Evolutionary conservation across 2,888 invertebrate species (phyloP).

Genomic region (Spilosoma lubricipeda): DNA sequence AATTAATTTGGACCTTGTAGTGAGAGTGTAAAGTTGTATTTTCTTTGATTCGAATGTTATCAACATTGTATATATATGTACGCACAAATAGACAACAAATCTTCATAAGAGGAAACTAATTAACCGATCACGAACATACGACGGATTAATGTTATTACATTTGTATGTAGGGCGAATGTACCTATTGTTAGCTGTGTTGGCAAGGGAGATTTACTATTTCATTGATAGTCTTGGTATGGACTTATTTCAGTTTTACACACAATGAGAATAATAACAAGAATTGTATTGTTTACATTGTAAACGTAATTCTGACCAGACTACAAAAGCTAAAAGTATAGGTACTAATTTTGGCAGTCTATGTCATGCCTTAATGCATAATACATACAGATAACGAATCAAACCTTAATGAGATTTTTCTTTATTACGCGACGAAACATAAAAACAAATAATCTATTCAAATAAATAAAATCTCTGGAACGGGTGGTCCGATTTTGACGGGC

Average conservation of each 20-base stretch:
- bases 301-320: background rate
- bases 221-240: slow-evolving; percentile 18
- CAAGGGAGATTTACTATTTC: slow-evolving; percentile 31
- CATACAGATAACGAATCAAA: too few relatives aligned
- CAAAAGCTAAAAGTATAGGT: too few relatives aligned
- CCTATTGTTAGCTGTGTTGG: slow-evolving; percentile 29
- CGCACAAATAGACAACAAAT: slow-evolving; percentile 57
- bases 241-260: slow-evolving; percentile 1
- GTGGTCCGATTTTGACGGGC: too few relatives aligned
- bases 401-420: too few relatives aligned
- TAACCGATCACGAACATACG: slow-evolving; percentile 70
- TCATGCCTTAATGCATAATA: too few relatives aligned
- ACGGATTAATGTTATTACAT: slow-evolving; percentile 68
- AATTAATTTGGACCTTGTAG: slow-evolving; percentile 13
- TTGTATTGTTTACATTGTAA: background rate
- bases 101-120: slow-evolving; percentile 71
- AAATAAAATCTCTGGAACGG: too few relatives aligned
- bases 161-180: slow-evolving; percentile 40
- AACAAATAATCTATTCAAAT: too few relatives aligned
- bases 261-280: background rate
- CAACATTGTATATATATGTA: slow-evolving; percentile 32
- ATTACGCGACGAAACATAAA: too few relatives aligned
- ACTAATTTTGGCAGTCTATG: too few relatives aligned
- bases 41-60: slow-evolving; percentile 25
- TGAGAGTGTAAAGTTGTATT: slow-evolving; percentile 21